phyloP scores from a whole-genome alignment of 2,797 vertebrate species.

The Microctenopoma stevenorrisi region DNA sequence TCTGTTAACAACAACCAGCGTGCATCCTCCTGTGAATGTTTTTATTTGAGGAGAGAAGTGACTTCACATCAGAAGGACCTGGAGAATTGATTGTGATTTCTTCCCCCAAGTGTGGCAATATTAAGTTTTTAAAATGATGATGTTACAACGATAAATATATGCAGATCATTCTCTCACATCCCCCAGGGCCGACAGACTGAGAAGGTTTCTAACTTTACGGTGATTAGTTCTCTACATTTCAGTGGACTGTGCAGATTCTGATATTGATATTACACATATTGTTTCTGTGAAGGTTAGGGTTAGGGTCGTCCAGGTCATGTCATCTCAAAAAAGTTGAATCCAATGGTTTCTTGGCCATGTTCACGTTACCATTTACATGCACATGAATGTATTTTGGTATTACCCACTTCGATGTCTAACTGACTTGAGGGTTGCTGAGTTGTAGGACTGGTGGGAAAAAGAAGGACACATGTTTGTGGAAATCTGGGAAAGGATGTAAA shows the following conservation, averaged over 20 bases:
- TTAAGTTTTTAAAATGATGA: slow-evolving; percentile 44
- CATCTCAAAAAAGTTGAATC: too few species aligned
- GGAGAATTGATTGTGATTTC: slow-evolving; percentile 32
- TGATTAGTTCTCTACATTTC: too few species aligned
- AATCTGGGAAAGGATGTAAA: slow-evolving; percentile 75
- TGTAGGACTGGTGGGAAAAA: slow-evolving; percentile 46
- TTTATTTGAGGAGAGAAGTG: slow-evolving; percentile 47
- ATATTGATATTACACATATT: too few species aligned
- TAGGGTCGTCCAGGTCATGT: too few species aligned
- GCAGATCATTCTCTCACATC: not conserved
- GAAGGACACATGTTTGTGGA: slow-evolving; percentile 29
- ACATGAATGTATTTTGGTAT: not conserved
- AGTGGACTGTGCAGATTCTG: too few species aligned
- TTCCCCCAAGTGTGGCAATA: slow-evolving; percentile 35
- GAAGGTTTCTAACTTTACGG: not conserved
- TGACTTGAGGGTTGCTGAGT: not conserved
- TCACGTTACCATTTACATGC: not conserved
- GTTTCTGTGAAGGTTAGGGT: too few species aligned
- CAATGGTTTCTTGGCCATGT: too few species aligned
- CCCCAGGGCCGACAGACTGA: not conserved
- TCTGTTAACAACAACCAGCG: slow-evolving; percentile 56
- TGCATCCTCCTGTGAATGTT: slow-evolving; percentile 64
- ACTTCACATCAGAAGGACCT: slow-evolving; percentile 59
- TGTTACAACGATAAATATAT: not conserved
- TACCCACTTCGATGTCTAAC: not conserved